Evolutionary conservation across 2,888 invertebrate species (phyloP), one percentile per base, ranked within the genome.

Genomic region (Agrilus cyanescens): DNA sequence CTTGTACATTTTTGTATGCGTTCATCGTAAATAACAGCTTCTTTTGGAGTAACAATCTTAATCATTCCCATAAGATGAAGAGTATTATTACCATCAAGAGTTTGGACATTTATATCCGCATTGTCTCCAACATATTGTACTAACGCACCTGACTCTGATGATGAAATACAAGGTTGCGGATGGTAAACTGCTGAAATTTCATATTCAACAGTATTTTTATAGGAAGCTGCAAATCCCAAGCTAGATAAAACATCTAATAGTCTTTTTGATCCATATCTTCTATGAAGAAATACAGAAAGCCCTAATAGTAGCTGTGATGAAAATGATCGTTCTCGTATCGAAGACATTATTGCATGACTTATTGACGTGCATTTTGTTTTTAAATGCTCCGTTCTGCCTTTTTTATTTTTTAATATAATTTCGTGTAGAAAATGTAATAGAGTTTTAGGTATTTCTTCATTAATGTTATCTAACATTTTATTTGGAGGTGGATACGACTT

Each of bases 351-450:
- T 43, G 53, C 46, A 45, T 63, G 63, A 32, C 49, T 30, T 16
- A 63, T 58, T 34, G 57, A 44, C 44, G 57, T 60, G 44, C 59
- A 60, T 57, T 60, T 58, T 43, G 52, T 57, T 55, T 57, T 56
- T 49, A 56, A 53, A 54, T 59, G 51, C 40, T 51, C 47, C 13
- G 32, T 44, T 40, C 50, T 32, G 41, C 50, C 47, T 48, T 51
- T 52, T 45, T 51, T 57, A 38, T 54, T 57, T 56, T 53, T 58
- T 31, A 56, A 39, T 43, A 60, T 59, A 0, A 59, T 50, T 53
- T 52, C 46, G 44, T 59, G 47, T 39, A 61, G 58, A 46, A 62
- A 58, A 56, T 56, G 50, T 50, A 48, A 51, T 53, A 59, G 55
- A 44, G 59, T 55, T 54, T 62, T 46, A 32, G 52, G 53, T 14